phyloP scores from a whole-genome alignment of 2,888 invertebrate species.

The Spialia ferax region DNA sequence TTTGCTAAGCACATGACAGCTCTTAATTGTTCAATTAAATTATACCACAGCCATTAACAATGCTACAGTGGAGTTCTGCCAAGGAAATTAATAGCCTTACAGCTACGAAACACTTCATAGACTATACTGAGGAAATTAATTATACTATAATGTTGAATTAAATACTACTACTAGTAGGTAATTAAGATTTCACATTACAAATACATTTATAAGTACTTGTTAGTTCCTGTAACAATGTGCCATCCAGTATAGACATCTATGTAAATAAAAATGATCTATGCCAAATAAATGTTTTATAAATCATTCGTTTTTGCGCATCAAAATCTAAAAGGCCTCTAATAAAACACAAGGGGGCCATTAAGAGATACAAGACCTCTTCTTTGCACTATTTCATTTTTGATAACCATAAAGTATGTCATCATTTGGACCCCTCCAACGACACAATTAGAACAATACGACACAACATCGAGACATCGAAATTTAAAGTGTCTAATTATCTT shows the following conservation, averaged over 20 bases:
- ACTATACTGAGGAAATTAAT: conserved; percentile 51
- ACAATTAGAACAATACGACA: conserved; percentile 57
- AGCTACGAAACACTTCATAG: conserved; percentile 52
- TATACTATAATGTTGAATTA: conserved; percentile 61
- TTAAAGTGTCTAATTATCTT: conserved; percentile 43
- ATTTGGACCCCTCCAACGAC: conserved; percentile 45
- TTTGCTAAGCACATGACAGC: conserved; percentile 44
- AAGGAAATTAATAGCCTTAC: conserved; percentile 54
- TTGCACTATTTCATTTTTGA: conserved; percentile 10
- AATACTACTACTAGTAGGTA: conserved; percentile 49
- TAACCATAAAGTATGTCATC: conserved; percentile 1
- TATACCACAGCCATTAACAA: conserved; percentile 75
- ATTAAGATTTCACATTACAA: conserved; percentile 54
- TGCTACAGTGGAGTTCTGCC: conserved; percentile 66
- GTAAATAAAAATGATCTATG: conserved; percentile 17
- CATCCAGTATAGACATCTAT: conserved; percentile 26
- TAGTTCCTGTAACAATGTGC: conserved; percentile 27
- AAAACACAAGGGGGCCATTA: conserved; percentile 9
- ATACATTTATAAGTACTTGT: conserved; percentile 55
- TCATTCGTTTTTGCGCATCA: conserved; percentile 44
- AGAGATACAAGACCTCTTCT: conserved; percentile 16
- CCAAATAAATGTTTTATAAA: conserved; percentile 22
- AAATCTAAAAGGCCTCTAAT: conserved; percentile 43
- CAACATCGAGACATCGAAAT: conserved; percentile 73
- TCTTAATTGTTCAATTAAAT: conserved; percentile 45